Evolutionary conservation across 2,113 vertebrate species (phyloP).

Genomic region (Pimephales promelas): DNA sequence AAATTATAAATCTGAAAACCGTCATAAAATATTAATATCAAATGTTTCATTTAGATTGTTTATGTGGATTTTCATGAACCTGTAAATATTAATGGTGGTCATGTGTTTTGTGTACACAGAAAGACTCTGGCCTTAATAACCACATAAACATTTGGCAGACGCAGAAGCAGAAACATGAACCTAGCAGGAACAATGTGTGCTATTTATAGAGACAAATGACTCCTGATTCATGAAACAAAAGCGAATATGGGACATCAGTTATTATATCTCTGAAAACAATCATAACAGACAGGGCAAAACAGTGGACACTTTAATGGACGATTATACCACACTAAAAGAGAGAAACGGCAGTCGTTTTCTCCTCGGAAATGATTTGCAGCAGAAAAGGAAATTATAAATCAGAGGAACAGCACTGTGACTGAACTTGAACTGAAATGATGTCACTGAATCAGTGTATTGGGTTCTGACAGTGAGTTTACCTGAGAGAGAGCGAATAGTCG

Average conservation of each 20-base stretch:
- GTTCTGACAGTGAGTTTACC: slow-evolving; percentile 56
- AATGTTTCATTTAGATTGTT: neutral
- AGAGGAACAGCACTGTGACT: neutral
- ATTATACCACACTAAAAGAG: neutral
- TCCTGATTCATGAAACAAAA: neutral
- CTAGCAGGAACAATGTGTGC: neutral
- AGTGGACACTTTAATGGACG: too few species aligned
- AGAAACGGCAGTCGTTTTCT: neutral
- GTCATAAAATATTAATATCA: neutral
- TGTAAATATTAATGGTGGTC: neutral
- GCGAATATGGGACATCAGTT: neutral
- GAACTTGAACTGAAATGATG: neutral
- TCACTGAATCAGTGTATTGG: neutral
- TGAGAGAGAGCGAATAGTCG: slow-evolving; percentile 92
- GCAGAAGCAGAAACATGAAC: neutral
- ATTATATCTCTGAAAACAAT: neutral
- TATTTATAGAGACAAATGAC: neutral
- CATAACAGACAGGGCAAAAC: neutral
- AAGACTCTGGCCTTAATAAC: neutral
- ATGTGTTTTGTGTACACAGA: neutral
- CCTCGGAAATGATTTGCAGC: neutral
- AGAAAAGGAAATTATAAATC: neutral
- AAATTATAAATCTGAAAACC: neutral
- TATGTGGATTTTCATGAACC: too few species aligned
- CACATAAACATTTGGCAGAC: neutral